Percentiles rank a stretch among this genome's conserved stretches.
phyloP scores from a whole-genome alignment of 37 sponge, comb jelly and placozoan genomes.

The Trichoplax adhaerens region DNA sequence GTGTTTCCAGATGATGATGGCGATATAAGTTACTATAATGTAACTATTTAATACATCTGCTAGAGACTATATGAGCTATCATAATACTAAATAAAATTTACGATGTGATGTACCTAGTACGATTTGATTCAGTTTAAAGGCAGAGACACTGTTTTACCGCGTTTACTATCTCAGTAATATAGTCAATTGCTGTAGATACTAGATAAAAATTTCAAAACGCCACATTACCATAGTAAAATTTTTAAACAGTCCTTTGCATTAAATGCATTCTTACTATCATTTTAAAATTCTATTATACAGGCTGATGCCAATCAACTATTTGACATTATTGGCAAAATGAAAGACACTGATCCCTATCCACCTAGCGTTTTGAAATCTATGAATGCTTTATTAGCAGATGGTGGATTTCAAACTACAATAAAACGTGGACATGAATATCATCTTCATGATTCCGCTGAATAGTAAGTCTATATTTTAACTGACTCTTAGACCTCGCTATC shows the following conservation, averaged over 20 bases:
- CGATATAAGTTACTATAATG: no score
- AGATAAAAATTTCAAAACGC: no score
- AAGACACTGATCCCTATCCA: constrained; percentile 73
- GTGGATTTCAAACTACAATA: constrained; percentile 81
- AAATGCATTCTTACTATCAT: background rate
- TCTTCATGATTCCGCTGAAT: constrained; percentile 89
- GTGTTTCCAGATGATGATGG: no score
- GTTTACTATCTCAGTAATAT: background rate
- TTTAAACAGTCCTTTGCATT: background rate
- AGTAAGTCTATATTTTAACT: constrained; percentile 32
- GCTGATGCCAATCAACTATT: constrained; percentile 67
- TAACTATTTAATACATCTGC: no score
- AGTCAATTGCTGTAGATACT: no score
- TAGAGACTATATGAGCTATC: no score
- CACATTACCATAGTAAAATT: background rate
- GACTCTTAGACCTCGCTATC: background rate
- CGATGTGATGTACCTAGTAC: no score
- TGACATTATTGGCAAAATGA: constrained; percentile 37
- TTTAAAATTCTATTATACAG: constrained; percentile 17
- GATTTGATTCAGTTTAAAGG: no score
- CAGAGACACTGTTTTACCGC: constrained; percentile 1
- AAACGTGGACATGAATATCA: constrained; percentile 74
- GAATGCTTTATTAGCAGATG: constrained; percentile 74
- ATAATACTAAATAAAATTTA: no score
- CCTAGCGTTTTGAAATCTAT: constrained; percentile 48